Conservation (phyloP, 2,797 vertebrate genomes). For the Phrynocephalus guinanensis region DNA sequence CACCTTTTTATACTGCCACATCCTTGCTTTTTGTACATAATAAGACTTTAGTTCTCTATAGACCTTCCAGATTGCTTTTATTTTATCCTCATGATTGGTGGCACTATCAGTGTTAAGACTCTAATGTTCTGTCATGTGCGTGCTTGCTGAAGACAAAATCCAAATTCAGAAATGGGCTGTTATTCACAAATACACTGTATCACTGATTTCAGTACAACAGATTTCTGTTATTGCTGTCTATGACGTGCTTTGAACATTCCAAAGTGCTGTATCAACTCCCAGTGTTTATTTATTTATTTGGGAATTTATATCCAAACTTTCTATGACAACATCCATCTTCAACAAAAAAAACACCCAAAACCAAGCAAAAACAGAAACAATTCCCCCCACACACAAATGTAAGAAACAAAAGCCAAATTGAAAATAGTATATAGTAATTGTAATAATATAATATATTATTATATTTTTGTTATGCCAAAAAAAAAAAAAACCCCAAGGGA, state of each 20-base stretch:
- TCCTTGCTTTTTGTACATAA: background rate
- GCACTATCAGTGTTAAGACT: background rate
- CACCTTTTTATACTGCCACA: background rate
- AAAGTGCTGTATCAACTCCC: background rate
- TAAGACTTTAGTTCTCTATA: background rate
- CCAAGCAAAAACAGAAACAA: too few species aligned
- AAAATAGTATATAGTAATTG: background rate
- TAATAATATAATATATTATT: too few species aligned
- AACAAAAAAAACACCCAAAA: too few species aligned
- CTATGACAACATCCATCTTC: background rate
- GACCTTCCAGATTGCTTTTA: background rate
- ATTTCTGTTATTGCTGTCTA: background rate
- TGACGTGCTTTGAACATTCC: background rate
- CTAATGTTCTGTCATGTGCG: background rate
- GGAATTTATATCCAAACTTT: background rate
- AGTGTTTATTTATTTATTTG: background rate
- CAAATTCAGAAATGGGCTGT: background rate
- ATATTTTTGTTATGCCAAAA: background rate
- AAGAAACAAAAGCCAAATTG: too few species aligned
- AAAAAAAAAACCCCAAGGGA: background rate
- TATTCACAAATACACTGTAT: background rate
- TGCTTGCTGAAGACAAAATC: background rate
- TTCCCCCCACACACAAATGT: too few species aligned
- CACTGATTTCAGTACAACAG: background rate
- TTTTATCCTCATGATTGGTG: background rate